A percentile compares a stretch with the other conserved stretches of the same genome.
phyloP scores from a whole-genome alignment of 37 sponge, comb jelly and placozoan species.

The Hormiphora californensis region DNA sequence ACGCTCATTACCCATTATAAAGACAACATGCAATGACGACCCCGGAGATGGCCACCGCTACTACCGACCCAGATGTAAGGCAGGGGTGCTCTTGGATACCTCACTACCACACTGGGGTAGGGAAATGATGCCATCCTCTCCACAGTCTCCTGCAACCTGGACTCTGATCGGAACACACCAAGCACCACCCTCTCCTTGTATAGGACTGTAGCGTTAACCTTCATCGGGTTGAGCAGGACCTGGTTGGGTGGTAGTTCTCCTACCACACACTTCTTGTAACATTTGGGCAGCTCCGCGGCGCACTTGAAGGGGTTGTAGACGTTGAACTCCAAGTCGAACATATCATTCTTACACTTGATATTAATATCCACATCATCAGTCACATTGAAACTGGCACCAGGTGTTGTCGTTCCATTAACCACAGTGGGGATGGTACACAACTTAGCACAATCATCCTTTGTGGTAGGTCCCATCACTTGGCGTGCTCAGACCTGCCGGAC shows the following conservation, averaged over 20 bases:
- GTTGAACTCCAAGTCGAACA: constrained; percentile 11
- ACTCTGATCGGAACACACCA: neutral
- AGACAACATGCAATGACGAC: neutral
- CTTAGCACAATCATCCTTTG: neutral
- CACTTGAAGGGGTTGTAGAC: neutral
- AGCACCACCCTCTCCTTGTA: neutral
- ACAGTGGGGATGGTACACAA: neutral
- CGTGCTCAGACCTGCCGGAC: constrained; percentile 7
- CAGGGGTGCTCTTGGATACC: neutral
- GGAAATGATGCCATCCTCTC: neutral
- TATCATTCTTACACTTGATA: constrained; percentile 12
- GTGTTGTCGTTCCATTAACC: neutral
- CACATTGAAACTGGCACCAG: constrained; percentile 13
- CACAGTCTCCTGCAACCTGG: neutral
- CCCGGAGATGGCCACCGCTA: neutral
- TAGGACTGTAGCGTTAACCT: neutral
- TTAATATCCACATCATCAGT: neutral
- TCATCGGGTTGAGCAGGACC: neutral
- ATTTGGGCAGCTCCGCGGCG: neutral
- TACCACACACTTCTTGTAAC: neutral
- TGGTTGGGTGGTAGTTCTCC: neutral
- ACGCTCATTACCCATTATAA: neutral
- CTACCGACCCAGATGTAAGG: neutral
- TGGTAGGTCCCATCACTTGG: constrained; percentile 1
- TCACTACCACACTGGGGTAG: neutral